A percentile compares a stretch with the other conserved stretches of the same genome.
These are phyloP conservation scores for Ptychoptera albimana DNA, from an alignment of 2,888 invertebrate genomes.

Conservation along the genomic window DNA sequence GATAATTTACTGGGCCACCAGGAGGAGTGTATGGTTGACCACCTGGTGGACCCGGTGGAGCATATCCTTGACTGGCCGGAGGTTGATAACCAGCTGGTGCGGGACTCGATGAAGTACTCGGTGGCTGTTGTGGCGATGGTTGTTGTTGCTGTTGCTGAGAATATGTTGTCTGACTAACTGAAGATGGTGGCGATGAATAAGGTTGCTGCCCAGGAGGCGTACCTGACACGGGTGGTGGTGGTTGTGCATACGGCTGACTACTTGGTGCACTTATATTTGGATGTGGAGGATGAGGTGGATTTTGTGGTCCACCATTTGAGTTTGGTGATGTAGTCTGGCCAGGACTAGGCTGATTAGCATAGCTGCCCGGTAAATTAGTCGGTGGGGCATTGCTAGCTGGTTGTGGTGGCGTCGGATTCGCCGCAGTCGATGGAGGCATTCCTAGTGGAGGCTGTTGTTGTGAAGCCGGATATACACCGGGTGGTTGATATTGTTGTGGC, in stretches of 20 bases:
- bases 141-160: slow-evolving; percentile 20
- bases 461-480: slow-evolving; percentile 14
- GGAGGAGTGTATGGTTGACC: slow-evolving; percentile 27
- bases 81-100: slow-evolving; percentile 29
- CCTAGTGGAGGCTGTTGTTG: slow-evolving; percentile 13
- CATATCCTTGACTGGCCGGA: slow-evolving; percentile 23
- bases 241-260: slow-evolving; percentile 16
- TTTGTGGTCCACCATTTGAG: slow-evolving; percentile 10
- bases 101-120: slow-evolving; percentile 15
- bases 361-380: slow-evolving; percentile 23
- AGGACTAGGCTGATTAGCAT: slow-evolving; percentile 35
- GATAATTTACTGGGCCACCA: slow-evolving; percentile 28
- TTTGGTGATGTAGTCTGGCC: slow-evolving; percentile 26
- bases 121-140: slow-evolving; percentile 26
- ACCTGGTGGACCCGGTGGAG: slow-evolving; percentile 21
- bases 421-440: slow-evolving; percentile 1
- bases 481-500: slow-evolving; percentile 22
- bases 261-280: background rate
- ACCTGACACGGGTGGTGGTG: slow-evolving; percentile 14
- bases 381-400: slow-evolving; percentile 9
- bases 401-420: slow-evolving; percentile 13
- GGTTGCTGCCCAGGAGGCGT: slow-evolving; percentile 19
- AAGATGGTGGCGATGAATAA: slow-evolving; percentile 24
- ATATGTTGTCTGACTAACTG: slow-evolving; percentile 19
- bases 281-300: slow-evolving; percentile 8